phyloP scores from a whole-genome alignment of 1,140 invertebrate species.

The Temnothorax nylanderi region DNA sequence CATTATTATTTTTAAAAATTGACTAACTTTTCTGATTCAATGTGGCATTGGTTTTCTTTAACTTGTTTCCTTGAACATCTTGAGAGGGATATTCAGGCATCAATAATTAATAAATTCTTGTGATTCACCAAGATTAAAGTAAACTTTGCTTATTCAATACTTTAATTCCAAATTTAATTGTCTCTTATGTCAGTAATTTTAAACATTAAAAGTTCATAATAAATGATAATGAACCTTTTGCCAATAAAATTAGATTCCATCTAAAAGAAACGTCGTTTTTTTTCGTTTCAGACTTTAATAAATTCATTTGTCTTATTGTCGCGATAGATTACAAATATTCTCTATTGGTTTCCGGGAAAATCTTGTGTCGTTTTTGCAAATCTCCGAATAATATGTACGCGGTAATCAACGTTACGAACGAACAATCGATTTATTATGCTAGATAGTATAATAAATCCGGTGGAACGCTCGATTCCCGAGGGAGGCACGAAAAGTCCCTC shows the following conservation, averaged over 20 bases:
- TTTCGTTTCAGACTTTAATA: background rate
- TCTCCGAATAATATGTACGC: background rate
- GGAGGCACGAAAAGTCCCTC: background rate
- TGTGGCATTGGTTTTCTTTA: background rate
- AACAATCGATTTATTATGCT: conserved; percentile 27
- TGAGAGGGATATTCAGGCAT: background rate
- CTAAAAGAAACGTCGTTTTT: background rate
- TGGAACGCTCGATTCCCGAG: background rate
- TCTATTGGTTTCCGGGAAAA: background rate
- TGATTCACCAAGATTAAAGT: background rate
- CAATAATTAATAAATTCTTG: background rate
- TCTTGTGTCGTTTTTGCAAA: background rate
- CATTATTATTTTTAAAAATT: background rate
- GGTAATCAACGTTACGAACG: conserved; percentile 6
- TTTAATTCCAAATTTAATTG: background rate
- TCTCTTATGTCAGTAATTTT: background rate
- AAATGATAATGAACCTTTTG: too few species aligned
- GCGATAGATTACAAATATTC: background rate
- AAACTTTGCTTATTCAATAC: background rate
- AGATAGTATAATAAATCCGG: background rate
- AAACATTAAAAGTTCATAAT: background rate
- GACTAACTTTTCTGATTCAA: background rate
- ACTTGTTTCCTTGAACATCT: background rate
- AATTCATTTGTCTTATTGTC: background rate
- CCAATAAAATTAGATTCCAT: background rate